Conservation (phyloP, 2,888 invertebrate species). For the Thera obeliscata region DNA sequence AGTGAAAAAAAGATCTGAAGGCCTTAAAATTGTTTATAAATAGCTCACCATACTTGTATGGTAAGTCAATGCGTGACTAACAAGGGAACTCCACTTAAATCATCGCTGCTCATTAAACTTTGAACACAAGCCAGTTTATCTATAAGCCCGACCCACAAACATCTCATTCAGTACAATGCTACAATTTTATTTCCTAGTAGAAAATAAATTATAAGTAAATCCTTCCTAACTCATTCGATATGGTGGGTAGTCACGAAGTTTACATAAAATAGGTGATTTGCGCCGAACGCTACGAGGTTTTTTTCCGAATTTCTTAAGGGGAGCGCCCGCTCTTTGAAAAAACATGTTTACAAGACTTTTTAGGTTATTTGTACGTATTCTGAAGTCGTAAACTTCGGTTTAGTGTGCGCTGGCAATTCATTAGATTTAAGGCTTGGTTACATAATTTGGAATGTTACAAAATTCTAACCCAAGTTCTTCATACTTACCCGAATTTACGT, state of each 20-base stretch:
- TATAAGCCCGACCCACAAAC: slow-evolving; percentile 61
- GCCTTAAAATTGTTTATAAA: slow-evolving; percentile 19
- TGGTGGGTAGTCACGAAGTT: slow-evolving; percentile 82
- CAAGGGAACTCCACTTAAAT: slow-evolving; percentile 64
- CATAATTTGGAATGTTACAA: slow-evolving; percentile 7
- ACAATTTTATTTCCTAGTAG: slow-evolving; percentile 53
- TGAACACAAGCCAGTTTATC: slow-evolving; percentile 58
- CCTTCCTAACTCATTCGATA: slow-evolving; percentile 83
- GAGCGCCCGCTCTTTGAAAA: slow-evolving; percentile 69
- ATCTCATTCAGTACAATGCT: slow-evolving; percentile 63
- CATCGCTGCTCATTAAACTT: slow-evolving; percentile 56
- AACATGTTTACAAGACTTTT: slow-evolving; percentile 80
- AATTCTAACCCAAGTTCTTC: not conserved
- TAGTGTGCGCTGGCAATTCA: slow-evolving; percentile 68
- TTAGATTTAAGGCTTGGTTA: slow-evolving; percentile 24
- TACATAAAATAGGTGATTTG: slow-evolving; percentile 84
- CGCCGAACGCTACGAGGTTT: slow-evolving; percentile 75
- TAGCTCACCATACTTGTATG: slow-evolving; percentile 34
- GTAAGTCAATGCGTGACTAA: slow-evolving; percentile 50
- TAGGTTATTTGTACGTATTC: slow-evolving; percentile 44
- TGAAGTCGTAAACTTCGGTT: slow-evolving; percentile 64
- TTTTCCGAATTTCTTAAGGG: slow-evolving; percentile 62
- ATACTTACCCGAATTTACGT: not conserved
- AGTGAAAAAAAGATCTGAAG: not conserved
- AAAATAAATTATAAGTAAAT: slow-evolving; percentile 75